A percentile compares a stretch with the other conserved stretches of the same genome.
phyloP scores from a whole-genome alignment of 2,113 vertebrate species.

The Turnix velox region DNA sequence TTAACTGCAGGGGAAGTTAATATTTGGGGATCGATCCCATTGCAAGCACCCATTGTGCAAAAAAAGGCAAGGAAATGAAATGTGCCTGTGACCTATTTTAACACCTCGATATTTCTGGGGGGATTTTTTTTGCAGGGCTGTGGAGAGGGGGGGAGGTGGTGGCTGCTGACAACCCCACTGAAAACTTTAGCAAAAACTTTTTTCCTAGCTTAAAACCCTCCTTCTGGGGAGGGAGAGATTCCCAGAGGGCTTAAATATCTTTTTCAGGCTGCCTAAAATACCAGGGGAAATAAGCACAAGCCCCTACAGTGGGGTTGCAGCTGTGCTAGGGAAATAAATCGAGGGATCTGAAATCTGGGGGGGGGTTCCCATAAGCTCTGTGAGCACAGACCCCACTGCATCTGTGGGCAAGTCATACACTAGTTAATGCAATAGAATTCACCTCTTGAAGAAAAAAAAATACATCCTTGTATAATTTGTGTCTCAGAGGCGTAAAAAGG shows the following conservation, averaged over 20 bases:
- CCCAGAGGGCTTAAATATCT: constrained; percentile 64
- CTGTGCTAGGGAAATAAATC: constrained; percentile 29
- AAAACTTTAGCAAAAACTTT: constrained; percentile 55
- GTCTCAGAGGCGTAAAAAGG: not conserved
- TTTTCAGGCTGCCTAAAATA: constrained; percentile 64
- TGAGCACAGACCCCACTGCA: not conserved
- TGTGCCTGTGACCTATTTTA: constrained; percentile 64
- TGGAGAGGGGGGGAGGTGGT: not conserved
- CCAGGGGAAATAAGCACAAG: constrained; percentile 71
- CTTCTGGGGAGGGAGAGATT: constrained; percentile 25
- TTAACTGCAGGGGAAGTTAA: constrained; percentile 64
- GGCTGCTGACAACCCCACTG: constrained; percentile 58
- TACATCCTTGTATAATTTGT: not conserved
- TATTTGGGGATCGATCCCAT: constrained; percentile 30
- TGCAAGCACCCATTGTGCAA: constrained; percentile 69
- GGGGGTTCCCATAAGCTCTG: not conserved
- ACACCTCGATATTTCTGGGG: constrained; percentile 72
- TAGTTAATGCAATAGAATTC: not conserved
- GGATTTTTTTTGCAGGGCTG: not conserved
- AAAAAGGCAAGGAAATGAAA: constrained; percentile 59
- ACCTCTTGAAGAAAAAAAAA: not conserved
- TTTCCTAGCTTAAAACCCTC: constrained; percentile 1
- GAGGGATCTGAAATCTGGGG: not conserved
- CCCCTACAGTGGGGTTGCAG: not conserved
- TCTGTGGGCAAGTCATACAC: not conserved